These are phyloP conservation scores for Lasiommata megera DNA, from an alignment of 2,888 invertebrate species.

Conservation along the genomic window DNA sequence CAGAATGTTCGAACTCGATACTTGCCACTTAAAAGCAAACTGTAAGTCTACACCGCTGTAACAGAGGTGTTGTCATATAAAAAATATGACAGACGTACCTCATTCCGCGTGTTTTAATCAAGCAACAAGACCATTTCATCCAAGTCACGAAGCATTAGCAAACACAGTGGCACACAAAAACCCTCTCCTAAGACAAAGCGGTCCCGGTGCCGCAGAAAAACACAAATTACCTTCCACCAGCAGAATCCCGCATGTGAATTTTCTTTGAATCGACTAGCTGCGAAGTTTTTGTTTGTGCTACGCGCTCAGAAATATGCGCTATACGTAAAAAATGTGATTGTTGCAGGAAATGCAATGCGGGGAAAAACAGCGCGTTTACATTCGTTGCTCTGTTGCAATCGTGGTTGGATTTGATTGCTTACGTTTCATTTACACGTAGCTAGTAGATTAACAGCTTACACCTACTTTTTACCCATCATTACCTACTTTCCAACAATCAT, in stretches of 20 bases:
- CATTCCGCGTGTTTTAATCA: constrained; percentile 17
- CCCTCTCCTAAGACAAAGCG: constrained; percentile 64
- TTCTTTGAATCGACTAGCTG: constrained; percentile 48
- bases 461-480: not conserved
- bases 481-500: no score
- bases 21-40: no score
- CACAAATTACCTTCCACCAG: constrained; percentile 66
- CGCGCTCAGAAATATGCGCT: constrained; percentile 35
- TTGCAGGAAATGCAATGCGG: constrained; percentile 39
- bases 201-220: constrained; percentile 59
- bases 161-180: constrained; percentile 44
- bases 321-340: constrained; percentile 38
- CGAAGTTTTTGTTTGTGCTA: constrained; percentile 42
- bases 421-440: not conserved
- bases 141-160: constrained; percentile 44
- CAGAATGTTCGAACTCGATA: no score
- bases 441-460: not conserved
- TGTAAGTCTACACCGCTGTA: not conserved
- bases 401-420: constrained; percentile 1
- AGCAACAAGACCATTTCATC: constrained; percentile 45
- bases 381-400: constrained; percentile 19
- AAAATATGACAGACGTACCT: not conserved
- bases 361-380: constrained; percentile 32
- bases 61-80: not conserved
- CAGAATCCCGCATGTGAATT: constrained; percentile 64